Conservation (phyloP, 2,113 vertebrate genomes). For the Junco hyemalis region DNA sequence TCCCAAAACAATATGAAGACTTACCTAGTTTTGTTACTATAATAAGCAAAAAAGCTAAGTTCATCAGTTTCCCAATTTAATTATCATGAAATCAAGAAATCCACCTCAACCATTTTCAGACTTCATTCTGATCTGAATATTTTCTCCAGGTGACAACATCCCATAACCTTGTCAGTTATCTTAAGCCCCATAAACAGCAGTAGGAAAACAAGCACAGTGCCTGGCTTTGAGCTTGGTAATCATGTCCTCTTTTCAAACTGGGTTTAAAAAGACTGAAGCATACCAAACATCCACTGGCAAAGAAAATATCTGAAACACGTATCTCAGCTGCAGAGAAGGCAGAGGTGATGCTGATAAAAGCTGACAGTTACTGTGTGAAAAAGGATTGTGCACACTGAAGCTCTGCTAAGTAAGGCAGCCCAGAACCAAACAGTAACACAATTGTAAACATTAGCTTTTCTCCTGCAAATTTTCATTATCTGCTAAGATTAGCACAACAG, state of each 20-base stretch:
- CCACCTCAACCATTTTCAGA: background rate
- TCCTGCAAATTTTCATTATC: background rate
- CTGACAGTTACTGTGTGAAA: background rate
- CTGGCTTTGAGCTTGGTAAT: background rate
- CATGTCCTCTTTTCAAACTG: background rate
- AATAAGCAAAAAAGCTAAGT: background rate
- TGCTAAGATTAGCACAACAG: background rate
- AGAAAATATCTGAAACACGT: background rate
- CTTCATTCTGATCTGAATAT: background rate
- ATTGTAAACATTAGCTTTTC: background rate
- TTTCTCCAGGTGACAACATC: background rate
- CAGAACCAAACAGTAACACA: background rate
- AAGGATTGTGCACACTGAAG: background rate
- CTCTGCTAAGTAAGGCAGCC: background rate
- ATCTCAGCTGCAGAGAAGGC: background rate
- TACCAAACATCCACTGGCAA: background rate
- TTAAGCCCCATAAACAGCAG: background rate
- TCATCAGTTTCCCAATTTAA: background rate
- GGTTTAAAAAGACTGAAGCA: background rate
- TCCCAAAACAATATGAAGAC: background rate
- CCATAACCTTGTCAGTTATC: background rate
- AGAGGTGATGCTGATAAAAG: background rate
- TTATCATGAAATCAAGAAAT: background rate
- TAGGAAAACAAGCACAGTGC: background rate
- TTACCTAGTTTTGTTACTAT: background rate